Evolutionary conservation across 2,113 vertebrate genomes (phyloP).

Genomic region (Ibidorhyncha struthersii): DNA sequence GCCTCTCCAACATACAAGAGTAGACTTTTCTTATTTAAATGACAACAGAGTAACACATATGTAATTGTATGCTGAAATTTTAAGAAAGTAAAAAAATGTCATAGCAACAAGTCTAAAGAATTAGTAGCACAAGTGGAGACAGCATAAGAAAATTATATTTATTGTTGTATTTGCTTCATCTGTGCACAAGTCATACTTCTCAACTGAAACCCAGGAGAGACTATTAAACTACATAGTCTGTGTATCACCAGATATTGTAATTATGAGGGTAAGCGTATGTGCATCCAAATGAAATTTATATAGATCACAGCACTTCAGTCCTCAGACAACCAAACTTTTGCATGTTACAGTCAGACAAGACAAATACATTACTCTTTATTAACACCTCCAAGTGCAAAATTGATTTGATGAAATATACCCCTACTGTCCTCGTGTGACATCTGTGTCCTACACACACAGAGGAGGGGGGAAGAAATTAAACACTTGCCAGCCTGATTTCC

Average conservation of each 20-base stretch:
- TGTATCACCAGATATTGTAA: background rate
- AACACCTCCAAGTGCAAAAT: background rate
- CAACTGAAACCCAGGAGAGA: background rate
- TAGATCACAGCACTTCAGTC: background rate
- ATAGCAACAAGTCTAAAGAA: background rate
- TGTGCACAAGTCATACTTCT: background rate
- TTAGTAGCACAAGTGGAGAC: background rate
- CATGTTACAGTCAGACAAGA: background rate
- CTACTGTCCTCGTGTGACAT: background rate
- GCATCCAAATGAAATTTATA: background rate
- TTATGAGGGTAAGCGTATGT: background rate
- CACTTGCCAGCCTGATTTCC: background rate
- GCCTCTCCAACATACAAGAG: background rate
- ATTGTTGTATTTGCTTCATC: background rate
- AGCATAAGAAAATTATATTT: background rate
- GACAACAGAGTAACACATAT: background rate
- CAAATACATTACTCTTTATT: background rate
- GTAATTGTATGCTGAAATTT: background rate
- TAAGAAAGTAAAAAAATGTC: background rate
- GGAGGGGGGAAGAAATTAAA: background rate
- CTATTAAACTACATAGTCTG: background rate
- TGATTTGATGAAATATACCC: background rate
- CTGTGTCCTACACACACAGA: background rate
- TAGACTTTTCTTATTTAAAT: background rate
- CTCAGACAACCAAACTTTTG: background rate